Evolutionary conservation across 2,888 invertebrate genomes (phyloP).

Genomic region (Sicus ferrugineus): DNA sequence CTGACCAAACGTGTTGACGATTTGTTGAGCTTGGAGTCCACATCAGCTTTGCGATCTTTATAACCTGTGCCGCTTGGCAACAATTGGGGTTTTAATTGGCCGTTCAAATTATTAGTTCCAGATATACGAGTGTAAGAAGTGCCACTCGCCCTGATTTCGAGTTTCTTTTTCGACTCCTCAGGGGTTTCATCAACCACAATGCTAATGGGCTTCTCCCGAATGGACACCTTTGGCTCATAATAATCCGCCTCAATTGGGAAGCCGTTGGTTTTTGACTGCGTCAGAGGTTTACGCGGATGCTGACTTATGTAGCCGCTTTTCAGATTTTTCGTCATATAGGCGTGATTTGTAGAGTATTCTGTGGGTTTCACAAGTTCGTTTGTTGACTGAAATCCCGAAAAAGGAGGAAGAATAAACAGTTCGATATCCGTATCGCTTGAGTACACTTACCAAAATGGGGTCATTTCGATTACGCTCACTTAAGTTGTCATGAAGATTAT

Average conservation of each 20-base stretch:
- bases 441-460: constrained; percentile 54
- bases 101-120: constrained; percentile 26
- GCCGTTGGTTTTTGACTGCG: constrained; percentile 33
- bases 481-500: constrained; percentile 65
- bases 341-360: constrained; percentile 43
- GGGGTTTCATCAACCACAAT: constrained; percentile 36
- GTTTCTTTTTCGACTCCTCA: constrained; percentile 20
- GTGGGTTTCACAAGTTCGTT: constrained; percentile 59
- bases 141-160: too few relatives aligned
- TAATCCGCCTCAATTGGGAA: constrained; percentile 43
- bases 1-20: constrained; percentile 45
- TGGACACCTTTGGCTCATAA: constrained; percentile 44
- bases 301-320: constrained; percentile 58
- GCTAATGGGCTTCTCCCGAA: constrained; percentile 44
- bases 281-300: constrained; percentile 1
- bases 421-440: too few relatives aligned
- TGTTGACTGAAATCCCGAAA: constrained; percentile 54
- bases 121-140: constrained; percentile 35
- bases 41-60: too few relatives aligned
- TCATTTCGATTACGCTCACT: constrained; percentile 54
- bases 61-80: constrained; percentile 26
- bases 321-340: constrained; percentile 53
- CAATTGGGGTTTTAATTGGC: constrained; percentile 35
- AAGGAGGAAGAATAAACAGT: too few relatives aligned
- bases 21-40: constrained; percentile 56